Evolutionary conservation across 1,140 invertebrate species (phyloP), one percentile per base, ranked within the genome.

Genomic region (Aphidius gifuensis): DNA sequence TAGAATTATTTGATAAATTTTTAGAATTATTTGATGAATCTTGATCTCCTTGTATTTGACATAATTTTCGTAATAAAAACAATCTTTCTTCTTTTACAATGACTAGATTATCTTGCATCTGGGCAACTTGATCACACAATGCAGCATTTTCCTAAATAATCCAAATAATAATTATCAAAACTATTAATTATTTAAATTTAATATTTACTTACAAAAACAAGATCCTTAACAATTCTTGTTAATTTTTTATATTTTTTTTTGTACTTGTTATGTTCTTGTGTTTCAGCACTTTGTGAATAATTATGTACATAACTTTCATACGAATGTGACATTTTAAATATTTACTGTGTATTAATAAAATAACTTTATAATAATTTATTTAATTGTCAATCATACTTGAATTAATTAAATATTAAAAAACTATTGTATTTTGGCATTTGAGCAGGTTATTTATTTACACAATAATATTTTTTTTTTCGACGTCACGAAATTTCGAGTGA

Each of bases 111-210:
- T 90, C 88, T 80, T 93, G 90, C 64, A 89, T 84, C 74, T 86
- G 83, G 8, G 89, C 85, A 46, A 92, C 87, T 84, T 92, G 89
- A 84, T 92, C 90, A 77, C 90, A 92, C 8, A 92, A 69, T 16
- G 90, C 88, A 65, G 90, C 88, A 86, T 92, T 92, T 81, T 91
- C 87, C 90, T 92, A 67, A 21, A 78, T 74, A 66, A 64, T 49
- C 44, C 46, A 42, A 58, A 61, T 40, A 9, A 56, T 2, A 44
- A 11, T 53, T 9, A 53, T 61, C 9, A 38, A 54, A 48, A 58
- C 32, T 46, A 67, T 42, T 58, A 58, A 11, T 48, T 47, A 38
- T 44, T n/a, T 39, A 23, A 21, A 39, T 32, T 9, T 58, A 21
- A 53, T 53, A 45, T 55, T 4, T 7, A 44, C 83, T 80, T 77